Evolutionary conservation across 2,113 vertebrate species (phyloP), one percentile per base, ranked within the genome.

Genomic region (Blennius ocellaris): DNA sequence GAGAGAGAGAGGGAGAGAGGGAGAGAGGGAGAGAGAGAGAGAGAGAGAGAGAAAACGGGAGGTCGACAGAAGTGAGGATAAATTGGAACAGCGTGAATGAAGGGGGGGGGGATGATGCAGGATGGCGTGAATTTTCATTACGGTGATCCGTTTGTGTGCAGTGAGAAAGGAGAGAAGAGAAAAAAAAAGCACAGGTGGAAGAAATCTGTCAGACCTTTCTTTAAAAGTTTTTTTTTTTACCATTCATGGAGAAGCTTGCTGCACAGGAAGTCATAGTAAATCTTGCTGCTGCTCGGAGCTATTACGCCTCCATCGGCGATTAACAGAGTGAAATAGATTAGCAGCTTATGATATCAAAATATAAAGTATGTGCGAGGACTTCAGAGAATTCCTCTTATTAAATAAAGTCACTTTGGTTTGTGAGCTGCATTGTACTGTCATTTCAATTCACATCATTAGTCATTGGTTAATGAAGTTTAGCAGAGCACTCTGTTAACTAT

Each of bases 171-270:
- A 81, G 77, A 82, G 50, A 82, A 84, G 65, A 82, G 58, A 82
- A 84, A 65, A 90, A 90, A 82, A 88, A 51, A 87, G 83, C 78
- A 90, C 69, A 91, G 82, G 62, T 80, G 78, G 74, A 83, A 90
- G 79, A 89, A 83, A 87, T 87, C 65, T 60, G 87, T 92, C 81
- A 92, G 85, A 89, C 36, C 78, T 82, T 78, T 76, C 76, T 80
- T 51, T 86, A 43, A 78, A 30, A 30, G n/a, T n/a, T n/a, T n/a
- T 30, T 62, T 78, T 75, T 72, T 69, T 30, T 30, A 30, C 45
- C 50, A 76, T 78, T 89, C 54, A 73, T 15, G 47, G 50, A 59
- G 60, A 82, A 60, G 62, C 78, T 65, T 54, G 50, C 73, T 79
- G 85, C 78, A 78, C 45, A 1, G 69, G 48, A 82, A 80, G 68